A percentile compares a stretch with the other conserved stretches of the same genome.
These are phyloP conservation scores for Paracentrotus lividus DNA, from an alignment of 53 echinoderm and acorn worm genomes.

Conservation along the genomic window DNA sequence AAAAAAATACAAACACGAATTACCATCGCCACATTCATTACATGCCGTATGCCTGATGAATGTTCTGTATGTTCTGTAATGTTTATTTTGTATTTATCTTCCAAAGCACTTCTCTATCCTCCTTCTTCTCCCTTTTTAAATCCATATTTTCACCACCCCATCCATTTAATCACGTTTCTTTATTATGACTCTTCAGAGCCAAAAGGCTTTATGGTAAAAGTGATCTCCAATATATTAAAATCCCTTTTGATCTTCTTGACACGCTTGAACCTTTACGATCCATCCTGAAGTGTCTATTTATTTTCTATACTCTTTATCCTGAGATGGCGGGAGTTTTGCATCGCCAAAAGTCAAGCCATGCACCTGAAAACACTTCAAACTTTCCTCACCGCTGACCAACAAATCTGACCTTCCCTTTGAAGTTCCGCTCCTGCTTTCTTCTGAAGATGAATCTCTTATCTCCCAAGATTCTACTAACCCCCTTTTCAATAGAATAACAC, in stretches of 20 bases:
- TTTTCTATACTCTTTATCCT: neutral
- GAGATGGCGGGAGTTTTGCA: too few relatives aligned
- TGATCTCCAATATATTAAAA: neutral
- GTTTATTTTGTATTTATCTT: too few relatives aligned
- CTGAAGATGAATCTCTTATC: slow-evolving; percentile 7
- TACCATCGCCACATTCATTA: too few relatives aligned
- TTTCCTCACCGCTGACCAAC: neutral
- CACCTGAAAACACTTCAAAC: slow-evolving; percentile 23
- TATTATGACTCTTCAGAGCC: neutral
- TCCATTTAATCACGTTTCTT: neutral
- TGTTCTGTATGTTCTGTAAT: too few relatives aligned
- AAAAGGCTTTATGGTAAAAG: too few relatives aligned
- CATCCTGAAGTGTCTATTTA: neutral
- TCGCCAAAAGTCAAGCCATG: neutral
- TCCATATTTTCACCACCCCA: neutral
- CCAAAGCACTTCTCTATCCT: too few relatives aligned
- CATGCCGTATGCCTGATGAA: too few relatives aligned
- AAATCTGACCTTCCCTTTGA: slow-evolving; percentile 43
- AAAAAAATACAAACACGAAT: too few relatives aligned
- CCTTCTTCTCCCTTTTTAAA: neutral
- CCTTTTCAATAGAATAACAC: neutral
- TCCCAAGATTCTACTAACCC: neutral
- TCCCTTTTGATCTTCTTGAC: neutral
- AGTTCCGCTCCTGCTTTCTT: neutral
- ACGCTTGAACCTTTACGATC: too few relatives aligned